phyloP scores from a whole-genome alignment of 1,140 invertebrate species.

The Frieseomelitta varia region DNA sequence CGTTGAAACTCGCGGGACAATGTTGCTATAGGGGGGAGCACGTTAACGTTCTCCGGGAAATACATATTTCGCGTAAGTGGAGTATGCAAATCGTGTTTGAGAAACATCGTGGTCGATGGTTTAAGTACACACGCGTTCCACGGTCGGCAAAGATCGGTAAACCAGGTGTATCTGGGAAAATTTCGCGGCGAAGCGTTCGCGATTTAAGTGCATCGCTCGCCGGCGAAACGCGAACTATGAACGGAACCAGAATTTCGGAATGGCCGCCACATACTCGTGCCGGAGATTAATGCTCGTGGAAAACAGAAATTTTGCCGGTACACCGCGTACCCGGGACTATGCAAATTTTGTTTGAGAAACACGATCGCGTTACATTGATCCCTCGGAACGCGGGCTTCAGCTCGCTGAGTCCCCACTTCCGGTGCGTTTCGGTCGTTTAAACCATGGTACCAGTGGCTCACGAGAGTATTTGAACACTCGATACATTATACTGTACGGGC shows the following conservation, averaged over 20 bases:
- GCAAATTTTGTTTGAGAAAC: constrained; percentile 25
- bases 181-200: neutral
- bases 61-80: constrained; percentile 2
- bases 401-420: neutral
- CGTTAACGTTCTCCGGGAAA: neutral
- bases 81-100: constrained; percentile 1
- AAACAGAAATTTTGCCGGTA: constrained; percentile 10
- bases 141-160: neutral
- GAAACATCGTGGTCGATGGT: neutral
- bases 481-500: fast-evolving
- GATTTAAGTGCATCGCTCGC: constrained; percentile 4
- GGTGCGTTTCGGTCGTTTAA: neutral
- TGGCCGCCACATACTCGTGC: neutral
- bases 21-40: neutral
- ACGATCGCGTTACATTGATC: constrained; percentile 19
- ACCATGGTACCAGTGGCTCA: neutral
- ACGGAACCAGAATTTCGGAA: constrained; percentile 9
- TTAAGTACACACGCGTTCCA: neutral
- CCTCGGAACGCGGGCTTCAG: neutral
- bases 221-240: neutral
- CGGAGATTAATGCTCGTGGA: constrained; percentile 18
- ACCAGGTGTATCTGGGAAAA: neutral
- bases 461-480: neutral
- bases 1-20: neutral
- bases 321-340: neutral